Percentiles rank a stretch among this genome's conserved stretches.
These are phyloP conservation scores for Plectus sambesii DNA, from an alignment of 1,140 invertebrate species.

Conservation along the genomic window DNA sequence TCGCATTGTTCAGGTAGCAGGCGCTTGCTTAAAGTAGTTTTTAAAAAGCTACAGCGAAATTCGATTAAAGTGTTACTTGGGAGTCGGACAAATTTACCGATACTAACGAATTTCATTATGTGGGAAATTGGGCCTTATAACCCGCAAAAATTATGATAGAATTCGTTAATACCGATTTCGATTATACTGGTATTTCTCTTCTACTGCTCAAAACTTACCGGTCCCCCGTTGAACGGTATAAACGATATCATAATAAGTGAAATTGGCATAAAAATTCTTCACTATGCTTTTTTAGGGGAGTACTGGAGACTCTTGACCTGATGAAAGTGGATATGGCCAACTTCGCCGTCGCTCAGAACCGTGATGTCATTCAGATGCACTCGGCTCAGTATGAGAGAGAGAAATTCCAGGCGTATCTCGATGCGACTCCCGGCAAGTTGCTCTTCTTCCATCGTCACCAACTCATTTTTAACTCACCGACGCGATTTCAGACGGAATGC, in stretches of 20 bases:
- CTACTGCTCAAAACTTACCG: too few relatives aligned
- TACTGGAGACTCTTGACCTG: background rate
- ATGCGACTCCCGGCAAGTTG: background rate
- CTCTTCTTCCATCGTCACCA: background rate
- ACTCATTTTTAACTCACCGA: background rate
- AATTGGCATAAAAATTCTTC: background rate
- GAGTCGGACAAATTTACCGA: background rate
- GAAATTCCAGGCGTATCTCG: background rate
- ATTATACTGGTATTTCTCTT: background rate
- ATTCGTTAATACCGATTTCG: too few relatives aligned
- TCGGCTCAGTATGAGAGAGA: background rate
- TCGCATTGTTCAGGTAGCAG: background rate
- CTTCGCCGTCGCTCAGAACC: background rate
- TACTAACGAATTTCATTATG: background rate
- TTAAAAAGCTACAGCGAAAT: too few relatives aligned
- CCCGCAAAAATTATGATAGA: background rate
- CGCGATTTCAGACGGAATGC: background rate
- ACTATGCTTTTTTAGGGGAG: background rate
- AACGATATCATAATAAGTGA: background rate
- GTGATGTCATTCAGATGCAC: background rate
- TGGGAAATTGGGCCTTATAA: background rate
- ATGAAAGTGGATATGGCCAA: slow-evolving; percentile 1
- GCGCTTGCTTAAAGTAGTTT: too few relatives aligned
- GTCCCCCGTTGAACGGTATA: too few relatives aligned
- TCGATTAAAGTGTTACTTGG: background rate